These are phyloP conservation scores for Lepus timidus DNA, from an alignment of 2,113 vertebrate genomes.

Conservation along the genomic window DNA sequence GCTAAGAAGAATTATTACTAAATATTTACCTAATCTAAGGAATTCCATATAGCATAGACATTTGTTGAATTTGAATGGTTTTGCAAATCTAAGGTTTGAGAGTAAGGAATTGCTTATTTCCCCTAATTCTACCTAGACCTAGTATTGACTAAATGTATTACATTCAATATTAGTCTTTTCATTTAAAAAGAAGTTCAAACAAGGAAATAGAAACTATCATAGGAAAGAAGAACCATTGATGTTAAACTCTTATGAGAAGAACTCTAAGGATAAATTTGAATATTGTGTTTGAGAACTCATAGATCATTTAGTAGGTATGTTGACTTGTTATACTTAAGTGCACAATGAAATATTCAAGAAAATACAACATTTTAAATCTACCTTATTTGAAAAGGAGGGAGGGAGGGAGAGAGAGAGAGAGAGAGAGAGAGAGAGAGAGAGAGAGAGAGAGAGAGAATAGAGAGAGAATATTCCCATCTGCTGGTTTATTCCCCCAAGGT, in stretches of 20 bases:
- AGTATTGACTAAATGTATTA: not conserved
- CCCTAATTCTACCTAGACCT: not conserved
- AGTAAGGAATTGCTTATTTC: not conserved
- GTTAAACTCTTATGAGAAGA: not conserved
- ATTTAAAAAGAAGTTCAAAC: slow-evolving; percentile 6
- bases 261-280: not conserved
- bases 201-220: slow-evolving; percentile 3
- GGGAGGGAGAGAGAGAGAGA: no score
- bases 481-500: no score
- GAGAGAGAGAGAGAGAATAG: no score
- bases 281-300: not conserved
- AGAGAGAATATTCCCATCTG: no score
- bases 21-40: slow-evolving; percentile 74
- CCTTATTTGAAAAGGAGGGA: no score
- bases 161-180: not conserved
- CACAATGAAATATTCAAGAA: not conserved
- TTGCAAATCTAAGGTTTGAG: not conserved
- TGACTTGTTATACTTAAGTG: not conserved
- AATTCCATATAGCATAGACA: slow-evolving; percentile 62
- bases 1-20: slow-evolving; percentile 65
- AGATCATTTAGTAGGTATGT: not conserved
- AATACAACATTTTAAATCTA: not conserved
- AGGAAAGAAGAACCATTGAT: slow-evolving; percentile 9
- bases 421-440: no score
- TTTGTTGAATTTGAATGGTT: slow-evolving; percentile 23